phyloP scores from a whole-genome alignment of 2,797 vertebrate genomes.

The Uromys caudimaculatus region DNA sequence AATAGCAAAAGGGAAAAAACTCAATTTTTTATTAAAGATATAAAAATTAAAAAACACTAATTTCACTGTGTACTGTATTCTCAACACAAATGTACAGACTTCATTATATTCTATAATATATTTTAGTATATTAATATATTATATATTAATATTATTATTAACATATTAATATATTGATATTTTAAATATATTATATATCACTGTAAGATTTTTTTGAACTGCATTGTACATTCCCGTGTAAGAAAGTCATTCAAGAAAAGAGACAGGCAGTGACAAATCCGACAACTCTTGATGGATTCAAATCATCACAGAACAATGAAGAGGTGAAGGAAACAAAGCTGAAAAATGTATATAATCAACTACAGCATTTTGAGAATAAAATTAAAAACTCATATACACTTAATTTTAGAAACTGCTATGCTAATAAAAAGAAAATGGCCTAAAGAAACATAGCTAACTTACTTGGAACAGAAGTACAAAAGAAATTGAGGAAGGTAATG shows the following conservation, averaged over 20 bases:
- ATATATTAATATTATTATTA: too few species aligned
- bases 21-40: not conserved
- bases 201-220: not conserved
- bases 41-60: not conserved
- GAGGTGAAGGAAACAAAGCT: not conserved
- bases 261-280: not conserved
- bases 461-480: slow-evolving; percentile 30
- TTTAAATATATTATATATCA: not conserved
- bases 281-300: not conserved
- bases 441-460: slow-evolving; percentile 3
- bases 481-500: not conserved
- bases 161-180: too few species aligned
- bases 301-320: not conserved
- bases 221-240: not conserved
- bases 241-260: not conserved
- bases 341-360: not conserved
- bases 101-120: not conserved
- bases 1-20: not conserved
- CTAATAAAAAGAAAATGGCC: not conserved
- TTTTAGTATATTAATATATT: too few species aligned
- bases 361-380: not conserved
- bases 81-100: not conserved
- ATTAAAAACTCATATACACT: not conserved
- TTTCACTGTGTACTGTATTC: not conserved
- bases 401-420: slow-evolving; percentile 16